Conservation (phyloP, 2,888 invertebrate species). For the Oscheius sp. region DNA sequence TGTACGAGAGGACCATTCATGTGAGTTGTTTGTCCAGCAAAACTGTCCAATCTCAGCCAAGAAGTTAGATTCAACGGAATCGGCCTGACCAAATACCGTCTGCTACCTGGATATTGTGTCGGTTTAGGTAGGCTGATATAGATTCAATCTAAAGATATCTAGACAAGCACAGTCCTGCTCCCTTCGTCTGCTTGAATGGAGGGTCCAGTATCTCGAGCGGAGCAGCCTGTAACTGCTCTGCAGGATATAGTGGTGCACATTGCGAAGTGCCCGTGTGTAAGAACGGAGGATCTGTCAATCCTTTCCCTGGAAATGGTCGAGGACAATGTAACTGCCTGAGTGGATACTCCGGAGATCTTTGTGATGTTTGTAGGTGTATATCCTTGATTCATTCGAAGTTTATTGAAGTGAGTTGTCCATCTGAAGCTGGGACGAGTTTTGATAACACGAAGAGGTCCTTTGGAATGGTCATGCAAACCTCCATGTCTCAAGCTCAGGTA, state of each 20-base stretch:
- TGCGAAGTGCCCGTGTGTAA: slow-evolving; percentile 11
- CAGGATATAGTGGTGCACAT: not conserved
- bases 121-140: not conserved
- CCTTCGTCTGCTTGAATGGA: slow-evolving; percentile 21
- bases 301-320: slow-evolving; percentile 23
- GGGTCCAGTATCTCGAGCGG: not conserved
- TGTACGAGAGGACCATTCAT: slow-evolving; percentile 1
- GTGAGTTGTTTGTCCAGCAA: not conserved
- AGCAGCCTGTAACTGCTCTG: not conserved
- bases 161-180: slow-evolving; percentile 1
- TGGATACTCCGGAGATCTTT: slow-evolving; percentile 16
- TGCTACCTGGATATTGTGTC: slow-evolving; percentile 8
- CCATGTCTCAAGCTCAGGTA: slow-evolving; percentile 40
- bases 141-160: not conserved
- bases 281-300: slow-evolving; percentile 1
- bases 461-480: slow-evolving; percentile 45
- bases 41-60: not conserved
- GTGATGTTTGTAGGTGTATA: slow-evolving; percentile 6
- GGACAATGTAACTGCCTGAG: not conserved
- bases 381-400: too few relatives aligned
- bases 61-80: not conserved
- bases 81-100: not conserved
- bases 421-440: slow-evolving; percentile 13
- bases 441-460: slow-evolving; percentile 45
- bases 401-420: too few relatives aligned